phyloP scores from a whole-genome alignment of 2,888 invertebrate genomes.

The Coremacera marginata region DNA sequence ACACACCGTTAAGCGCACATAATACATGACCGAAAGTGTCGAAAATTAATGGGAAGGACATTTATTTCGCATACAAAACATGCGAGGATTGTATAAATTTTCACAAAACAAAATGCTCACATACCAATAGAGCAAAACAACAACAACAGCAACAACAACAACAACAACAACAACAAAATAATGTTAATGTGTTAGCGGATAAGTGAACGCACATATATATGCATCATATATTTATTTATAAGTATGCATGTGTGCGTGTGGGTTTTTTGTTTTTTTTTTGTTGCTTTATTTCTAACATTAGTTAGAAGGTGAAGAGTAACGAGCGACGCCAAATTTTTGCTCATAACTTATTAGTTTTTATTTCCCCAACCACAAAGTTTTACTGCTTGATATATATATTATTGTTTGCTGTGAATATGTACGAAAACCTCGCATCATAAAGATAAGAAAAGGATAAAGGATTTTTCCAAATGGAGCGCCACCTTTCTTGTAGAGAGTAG shows the following conservation, averaged over 20 bases:
- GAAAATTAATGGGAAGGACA: slow-evolving; percentile 26
- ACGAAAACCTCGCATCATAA: too few relatives aligned
- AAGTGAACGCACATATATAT: too few relatives aligned
- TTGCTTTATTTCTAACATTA: too few relatives aligned
- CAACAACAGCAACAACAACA: neutral
- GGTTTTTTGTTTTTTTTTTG: too few relatives aligned
- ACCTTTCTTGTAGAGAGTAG: too few relatives aligned
- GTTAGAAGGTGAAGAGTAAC: too few relatives aligned
- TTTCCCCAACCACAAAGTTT: neutral
- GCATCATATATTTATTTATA: too few relatives aligned
- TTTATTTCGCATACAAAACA: slow-evolving; percentile 19
- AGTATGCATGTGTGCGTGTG: too few relatives aligned
- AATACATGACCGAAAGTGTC: slow-evolving; percentile 24
- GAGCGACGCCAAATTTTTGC: too few relatives aligned
- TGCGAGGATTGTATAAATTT: slow-evolving; percentile 3
- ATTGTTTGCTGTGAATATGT: too few relatives aligned
- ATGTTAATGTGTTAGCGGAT: neutral
- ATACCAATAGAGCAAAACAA: neutral
- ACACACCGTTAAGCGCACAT: slow-evolving; percentile 8
- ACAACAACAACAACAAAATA: neutral
- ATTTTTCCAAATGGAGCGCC: too few relatives aligned
- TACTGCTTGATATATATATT: neutral
- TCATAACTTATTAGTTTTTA: neutral
- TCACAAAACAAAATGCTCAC: neutral
- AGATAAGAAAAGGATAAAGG: too few relatives aligned